Conservation (phyloP, 1,140 invertebrate species). For the Lordiphosa mommai region DNA sequence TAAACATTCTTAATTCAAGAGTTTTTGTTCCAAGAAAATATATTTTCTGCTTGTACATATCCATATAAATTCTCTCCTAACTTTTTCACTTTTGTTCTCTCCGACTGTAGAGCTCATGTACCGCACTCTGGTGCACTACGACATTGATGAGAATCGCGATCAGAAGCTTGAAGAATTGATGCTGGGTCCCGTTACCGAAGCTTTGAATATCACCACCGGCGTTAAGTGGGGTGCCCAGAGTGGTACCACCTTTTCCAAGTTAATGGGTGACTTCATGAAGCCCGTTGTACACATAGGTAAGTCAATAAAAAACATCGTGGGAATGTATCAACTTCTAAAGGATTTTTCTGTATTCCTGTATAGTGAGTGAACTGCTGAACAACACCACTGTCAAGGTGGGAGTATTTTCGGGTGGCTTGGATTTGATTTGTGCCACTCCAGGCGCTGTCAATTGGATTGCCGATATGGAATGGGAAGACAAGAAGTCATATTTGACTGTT, state of each 20-base stretch:
- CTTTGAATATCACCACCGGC: conserved; percentile 83
- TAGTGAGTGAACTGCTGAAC: conserved; percentile 87
- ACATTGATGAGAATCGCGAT: conserved; percentile 68
- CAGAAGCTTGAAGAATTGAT: conserved; percentile 83
- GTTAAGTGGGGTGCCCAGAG: conserved; percentile 84
- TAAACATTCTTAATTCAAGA: too few relatives aligned
- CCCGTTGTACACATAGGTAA: conserved; percentile 86
- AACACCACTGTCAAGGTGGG: conserved; percentile 81
- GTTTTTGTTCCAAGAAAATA: too few relatives aligned
- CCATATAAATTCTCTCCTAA: too few relatives aligned
- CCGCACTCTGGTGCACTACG: conserved; percentile 69
- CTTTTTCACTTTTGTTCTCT: too few relatives aligned
- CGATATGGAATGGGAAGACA: conserved; percentile 83
- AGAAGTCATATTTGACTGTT: conserved; percentile 81
- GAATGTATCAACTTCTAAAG: background rate
- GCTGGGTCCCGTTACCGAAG: conserved; percentile 85
- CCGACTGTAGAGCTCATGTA: conserved; percentile 66
- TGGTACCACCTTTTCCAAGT: conserved; percentile 83
- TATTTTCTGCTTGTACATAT: too few relatives aligned
- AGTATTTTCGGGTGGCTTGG: conserved; percentile 81
- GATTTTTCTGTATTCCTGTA: conserved; percentile 2
- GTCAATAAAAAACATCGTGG: conserved; percentile 9
- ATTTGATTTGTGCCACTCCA: conserved; percentile 86
- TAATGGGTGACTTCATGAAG: conserved; percentile 91
- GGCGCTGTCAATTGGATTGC: conserved; percentile 87